phyloP scores from a whole-genome alignment of 2,113 vertebrate species.

The Hippocampus zosterae region DNA sequence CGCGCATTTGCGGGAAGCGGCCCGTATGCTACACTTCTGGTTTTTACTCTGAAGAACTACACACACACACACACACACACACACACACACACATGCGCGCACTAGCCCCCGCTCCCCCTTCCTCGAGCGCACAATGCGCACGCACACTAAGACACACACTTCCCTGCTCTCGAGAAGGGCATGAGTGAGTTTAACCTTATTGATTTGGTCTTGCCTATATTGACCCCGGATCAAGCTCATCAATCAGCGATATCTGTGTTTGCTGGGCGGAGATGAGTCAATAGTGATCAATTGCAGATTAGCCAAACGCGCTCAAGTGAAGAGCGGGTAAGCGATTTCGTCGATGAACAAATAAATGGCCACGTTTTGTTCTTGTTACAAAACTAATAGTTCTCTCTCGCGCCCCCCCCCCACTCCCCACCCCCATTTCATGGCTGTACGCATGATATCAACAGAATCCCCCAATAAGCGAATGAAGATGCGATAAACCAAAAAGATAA shows the following conservation, averaged over 20 bases:
- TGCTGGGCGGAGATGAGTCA: slow-evolving; percentile 41
- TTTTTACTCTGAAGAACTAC: not conserved
- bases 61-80: slow-evolving; percentile 11
- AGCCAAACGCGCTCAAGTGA: slow-evolving; percentile 33
- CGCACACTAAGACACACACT: slow-evolving; percentile 19
- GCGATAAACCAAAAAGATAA: too few relatives aligned
- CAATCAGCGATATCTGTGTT: slow-evolving; percentile 54
- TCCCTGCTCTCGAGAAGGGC: slow-evolving; percentile 45
- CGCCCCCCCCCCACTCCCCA: too few relatives aligned
- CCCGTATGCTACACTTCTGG: slow-evolving; percentile 43
- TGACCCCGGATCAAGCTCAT: slow-evolving; percentile 46
- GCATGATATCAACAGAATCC: too few relatives aligned
- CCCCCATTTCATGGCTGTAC: too few relatives aligned
- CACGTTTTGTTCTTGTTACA: too few relatives aligned
- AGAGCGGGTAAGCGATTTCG: not conserved
- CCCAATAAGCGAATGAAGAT: too few relatives aligned
- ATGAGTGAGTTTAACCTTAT: slow-evolving; percentile 60
- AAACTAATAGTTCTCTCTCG: too few relatives aligned
- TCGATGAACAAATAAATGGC: too few relatives aligned
- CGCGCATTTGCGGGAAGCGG: too few relatives aligned
- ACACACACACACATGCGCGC: too few relatives aligned
- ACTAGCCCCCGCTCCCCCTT: not conserved
- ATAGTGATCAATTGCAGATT: slow-evolving; percentile 53
- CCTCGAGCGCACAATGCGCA: slow-evolving; percentile 1
- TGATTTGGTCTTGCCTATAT: slow-evolving; percentile 47